A percentile compares a stretch with the other conserved stretches of the same genome.
Evolutionary conservation across 2,797 vertebrate genomes (phyloP).

Genomic region (Alcedo quadribrachys): DNA sequence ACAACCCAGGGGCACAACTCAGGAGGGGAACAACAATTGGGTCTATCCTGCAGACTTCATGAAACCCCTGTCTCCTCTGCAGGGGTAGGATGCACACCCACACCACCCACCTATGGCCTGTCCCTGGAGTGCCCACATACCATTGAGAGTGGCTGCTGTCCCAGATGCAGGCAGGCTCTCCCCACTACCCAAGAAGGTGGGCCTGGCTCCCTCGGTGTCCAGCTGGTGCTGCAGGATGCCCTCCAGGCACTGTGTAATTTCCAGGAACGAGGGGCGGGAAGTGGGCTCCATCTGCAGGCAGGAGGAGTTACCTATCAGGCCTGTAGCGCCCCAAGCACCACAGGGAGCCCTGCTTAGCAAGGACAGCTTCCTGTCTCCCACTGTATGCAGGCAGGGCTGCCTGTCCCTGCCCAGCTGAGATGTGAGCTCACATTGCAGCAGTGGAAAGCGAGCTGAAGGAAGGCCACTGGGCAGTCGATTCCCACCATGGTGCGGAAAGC

Average conservation of each 20-base stretch:
- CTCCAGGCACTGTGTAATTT: constrained; percentile 86
- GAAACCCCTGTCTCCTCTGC: not conserved
- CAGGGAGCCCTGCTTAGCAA: not conserved
- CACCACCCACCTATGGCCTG: not conserved
- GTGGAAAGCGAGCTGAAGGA: constrained; percentile 88
- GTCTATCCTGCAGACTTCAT: not conserved
- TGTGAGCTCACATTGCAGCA: constrained; percentile 89
- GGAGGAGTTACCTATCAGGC: not conserved
- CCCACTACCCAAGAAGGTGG: rapidly evolving
- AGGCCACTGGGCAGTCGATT: constrained; percentile 85
- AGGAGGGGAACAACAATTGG: not conserved
- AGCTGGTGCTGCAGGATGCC: constrained; percentile 76
- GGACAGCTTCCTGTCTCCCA: not conserved
- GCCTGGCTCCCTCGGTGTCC: not conserved
- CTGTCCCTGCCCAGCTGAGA: not conserved
- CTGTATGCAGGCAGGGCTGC: not conserved
- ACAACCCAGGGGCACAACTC: rapidly evolving
- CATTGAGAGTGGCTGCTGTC: rapidly evolving
- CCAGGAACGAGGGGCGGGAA: constrained; percentile 87
- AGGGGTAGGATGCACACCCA: rapidly evolving
- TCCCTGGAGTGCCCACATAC: rapidly evolving
- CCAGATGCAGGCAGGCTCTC: not conserved
- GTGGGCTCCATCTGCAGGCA: constrained; percentile 83
- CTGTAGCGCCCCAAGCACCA: not conserved
- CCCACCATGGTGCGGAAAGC: constrained; percentile 88